Percentiles rank a stretch among this genome's conserved stretches.
These are phyloP conservation scores for Panurus biarmicus DNA, from an alignment of 2,113 vertebrate species.

Conservation along the genomic window DNA sequence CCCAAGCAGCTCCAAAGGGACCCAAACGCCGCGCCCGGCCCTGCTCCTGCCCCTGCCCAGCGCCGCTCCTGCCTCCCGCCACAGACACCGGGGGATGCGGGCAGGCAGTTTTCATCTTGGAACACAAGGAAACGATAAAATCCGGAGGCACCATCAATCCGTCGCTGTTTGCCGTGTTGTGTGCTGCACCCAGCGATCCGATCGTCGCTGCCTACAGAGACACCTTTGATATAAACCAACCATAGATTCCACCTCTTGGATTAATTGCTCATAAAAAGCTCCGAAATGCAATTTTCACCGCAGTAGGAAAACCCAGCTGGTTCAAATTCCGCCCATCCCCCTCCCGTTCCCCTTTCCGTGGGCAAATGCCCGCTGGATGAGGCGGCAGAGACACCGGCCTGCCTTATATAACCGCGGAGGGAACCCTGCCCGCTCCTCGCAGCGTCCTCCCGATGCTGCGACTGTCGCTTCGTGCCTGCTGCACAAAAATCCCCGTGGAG, in stretches of 20 bases:
- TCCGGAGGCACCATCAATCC: not conserved
- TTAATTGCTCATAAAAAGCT: not conserved
- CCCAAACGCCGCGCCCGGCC: not conserved
- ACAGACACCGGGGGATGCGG: not conserved
- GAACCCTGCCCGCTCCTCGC: not conserved
- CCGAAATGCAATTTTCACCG: not conserved
- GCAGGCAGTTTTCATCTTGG: constrained; percentile 3
- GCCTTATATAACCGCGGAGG: not conserved
- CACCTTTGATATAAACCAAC: fast-evolving
- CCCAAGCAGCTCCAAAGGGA: not conserved
- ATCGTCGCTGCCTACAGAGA: not conserved
- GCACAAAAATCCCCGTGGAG: not conserved
- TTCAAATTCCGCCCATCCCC: not conserved
- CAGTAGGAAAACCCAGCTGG: not conserved
- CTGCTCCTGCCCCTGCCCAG: not conserved
- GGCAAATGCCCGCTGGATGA: not conserved
- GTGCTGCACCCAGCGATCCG: not conserved
- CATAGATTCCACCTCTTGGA: not conserved
- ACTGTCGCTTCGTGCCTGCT: not conserved
- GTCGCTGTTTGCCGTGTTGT: not conserved
- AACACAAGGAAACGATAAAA: not conserved
- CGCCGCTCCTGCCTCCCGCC: not conserved
- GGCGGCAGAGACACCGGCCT: not conserved
- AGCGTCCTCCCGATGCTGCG: not conserved
- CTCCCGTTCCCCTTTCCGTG: not conserved